Evolutionary conservation across 2,888 invertebrate genomes (phyloP).

Genomic region (Odontocerum albicorne): DNA sequence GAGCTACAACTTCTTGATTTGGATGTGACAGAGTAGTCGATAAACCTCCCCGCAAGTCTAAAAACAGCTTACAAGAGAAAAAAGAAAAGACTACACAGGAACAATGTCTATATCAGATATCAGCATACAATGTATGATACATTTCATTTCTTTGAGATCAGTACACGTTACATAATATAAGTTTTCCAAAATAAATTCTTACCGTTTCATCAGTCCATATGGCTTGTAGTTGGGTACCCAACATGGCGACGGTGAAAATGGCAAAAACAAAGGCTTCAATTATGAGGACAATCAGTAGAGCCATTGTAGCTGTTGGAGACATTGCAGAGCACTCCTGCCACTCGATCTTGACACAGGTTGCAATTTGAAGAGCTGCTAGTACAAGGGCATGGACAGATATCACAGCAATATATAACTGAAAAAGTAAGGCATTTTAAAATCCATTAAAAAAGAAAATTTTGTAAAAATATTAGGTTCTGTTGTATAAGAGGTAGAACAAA

Average conservation of each 20-base stretch:
- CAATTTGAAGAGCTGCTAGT: slow-evolving; percentile 90
- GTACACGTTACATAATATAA: no score
- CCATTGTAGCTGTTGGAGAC: slow-evolving; percentile 95
- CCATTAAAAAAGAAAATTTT: slow-evolving; percentile 22
- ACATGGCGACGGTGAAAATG: slow-evolving; percentile 97
- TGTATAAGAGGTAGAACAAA: no score
- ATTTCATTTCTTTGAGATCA: no score
- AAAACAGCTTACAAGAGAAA: no score
- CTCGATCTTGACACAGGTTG: slow-evolving; percentile 88
- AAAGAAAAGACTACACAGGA: no score
- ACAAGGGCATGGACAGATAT: slow-evolving; percentile 93
- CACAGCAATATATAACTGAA: slow-evolving; percentile 96
- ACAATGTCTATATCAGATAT: no score
- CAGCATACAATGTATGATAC: no score
- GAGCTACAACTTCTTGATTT: no score
- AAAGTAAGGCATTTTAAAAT: slow-evolving; percentile 39
- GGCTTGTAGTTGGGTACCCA: slow-evolving; percentile 93
- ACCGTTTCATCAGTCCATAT: slow-evolving; percentile 99
- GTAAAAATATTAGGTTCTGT: no score
- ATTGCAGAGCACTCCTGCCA: slow-evolving; percentile 94
- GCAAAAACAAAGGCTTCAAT: slow-evolving; percentile 96
- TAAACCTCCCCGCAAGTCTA: no score
- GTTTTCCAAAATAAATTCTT: slow-evolving; percentile 43
- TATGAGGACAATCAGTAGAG: slow-evolving; percentile 85
- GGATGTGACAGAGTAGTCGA: no score